Conservation (phyloP, 2,797 vertebrate species). For the Pteronotus mesoamericanus region DNA sequence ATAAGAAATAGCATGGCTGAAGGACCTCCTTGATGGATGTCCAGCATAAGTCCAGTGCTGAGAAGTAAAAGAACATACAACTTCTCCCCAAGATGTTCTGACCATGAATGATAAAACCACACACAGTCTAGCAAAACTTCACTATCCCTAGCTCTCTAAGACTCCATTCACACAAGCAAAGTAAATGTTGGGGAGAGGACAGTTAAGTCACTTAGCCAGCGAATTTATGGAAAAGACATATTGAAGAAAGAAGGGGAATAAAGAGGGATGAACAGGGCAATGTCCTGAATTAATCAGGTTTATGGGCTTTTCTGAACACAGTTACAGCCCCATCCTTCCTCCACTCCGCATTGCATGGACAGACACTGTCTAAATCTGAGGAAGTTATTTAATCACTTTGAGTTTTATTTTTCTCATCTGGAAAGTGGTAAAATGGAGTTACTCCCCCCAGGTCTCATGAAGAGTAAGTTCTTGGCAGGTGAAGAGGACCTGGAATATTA, state of each 20-base stretch:
- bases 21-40: background rate
- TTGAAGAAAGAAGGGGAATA: background rate
- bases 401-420: conserved; percentile 8
- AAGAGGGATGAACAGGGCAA: background rate
- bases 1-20: background rate
- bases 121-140: background rate
- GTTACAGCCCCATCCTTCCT: background rate
- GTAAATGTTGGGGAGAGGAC: background rate
- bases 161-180: background rate
- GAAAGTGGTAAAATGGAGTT: background rate
- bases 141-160: background rate
- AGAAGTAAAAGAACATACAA: background rate
- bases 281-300: background rate
- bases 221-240: background rate
- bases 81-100: background rate
- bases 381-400: background rate
- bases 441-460: background rate
- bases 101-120: background rate
- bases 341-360: background rate
- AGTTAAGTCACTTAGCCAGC: background rate
- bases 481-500: background rate
- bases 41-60: background rate
- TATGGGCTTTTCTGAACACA: background rate
- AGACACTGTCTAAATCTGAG: background rate
- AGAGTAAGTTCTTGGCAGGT: background rate